Evolutionary conservation across 2,888 invertebrate species (phyloP).

Genomic region (Harpagoxenus sublaevis): DNA sequence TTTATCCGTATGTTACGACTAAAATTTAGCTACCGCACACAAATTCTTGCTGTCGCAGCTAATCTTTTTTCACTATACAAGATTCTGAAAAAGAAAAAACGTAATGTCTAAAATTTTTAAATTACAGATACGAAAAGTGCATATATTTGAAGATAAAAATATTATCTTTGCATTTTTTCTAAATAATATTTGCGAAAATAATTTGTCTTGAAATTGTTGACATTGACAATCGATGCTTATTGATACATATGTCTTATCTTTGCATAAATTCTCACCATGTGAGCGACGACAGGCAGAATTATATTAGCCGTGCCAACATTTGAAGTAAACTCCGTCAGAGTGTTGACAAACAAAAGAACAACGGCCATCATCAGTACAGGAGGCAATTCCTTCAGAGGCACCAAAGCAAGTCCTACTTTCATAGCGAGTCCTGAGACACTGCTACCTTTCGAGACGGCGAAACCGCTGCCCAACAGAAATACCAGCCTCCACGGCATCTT

Average conservation of each 20-base stretch:
- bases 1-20: no score
- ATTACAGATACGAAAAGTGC: neutral
- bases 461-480: slow-evolving; percentile 88
- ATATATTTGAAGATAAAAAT: neutral
- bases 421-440: slow-evolving; percentile 87
- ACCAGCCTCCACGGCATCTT: slow-evolving; percentile 88
- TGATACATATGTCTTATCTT: neutral
- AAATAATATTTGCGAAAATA: neutral
- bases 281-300: slow-evolving; percentile 86
- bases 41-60: no score
- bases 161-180: no score
- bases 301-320: slow-evolving; percentile 88
- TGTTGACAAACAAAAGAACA: slow-evolving; percentile 86
- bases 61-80: no score
- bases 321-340: slow-evolving; percentile 87
- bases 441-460: slow-evolving; percentile 88
- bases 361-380: slow-evolving; percentile 85
- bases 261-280: slow-evolving; percentile 80
- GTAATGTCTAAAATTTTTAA: neutral
- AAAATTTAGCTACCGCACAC: no score
- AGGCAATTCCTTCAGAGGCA: slow-evolving; percentile 82
- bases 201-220: neutral
- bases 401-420: slow-evolving; percentile 85
- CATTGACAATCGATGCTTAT: neutral
- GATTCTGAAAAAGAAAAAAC: no score